phyloP scores from a whole-genome alignment of 2,113 vertebrate species.

The Toxostoma redivivum region DNA sequence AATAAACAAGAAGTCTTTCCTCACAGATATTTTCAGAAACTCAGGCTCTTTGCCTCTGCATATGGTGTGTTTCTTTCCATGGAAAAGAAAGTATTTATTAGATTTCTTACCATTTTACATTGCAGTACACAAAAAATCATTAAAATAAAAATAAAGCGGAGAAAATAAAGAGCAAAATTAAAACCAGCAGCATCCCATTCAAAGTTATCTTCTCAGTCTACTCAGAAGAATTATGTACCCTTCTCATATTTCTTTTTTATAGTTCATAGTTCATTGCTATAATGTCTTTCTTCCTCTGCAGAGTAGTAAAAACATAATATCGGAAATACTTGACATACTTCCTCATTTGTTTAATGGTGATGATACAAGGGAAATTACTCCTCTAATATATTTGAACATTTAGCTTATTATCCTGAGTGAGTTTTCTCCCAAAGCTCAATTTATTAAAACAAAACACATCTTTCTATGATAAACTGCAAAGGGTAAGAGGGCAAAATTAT shows the following conservation, averaged over 20 bases:
- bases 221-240: background rate
- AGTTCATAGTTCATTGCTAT: conserved; percentile 35
- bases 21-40: background rate
- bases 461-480: conserved; percentile 52
- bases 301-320: conserved; percentile 35
- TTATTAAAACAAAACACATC: conserved; percentile 66
- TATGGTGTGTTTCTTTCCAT: background rate
- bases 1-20: background rate
- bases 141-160: background rate
- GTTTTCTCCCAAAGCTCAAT: conserved; percentile 47
- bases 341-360: conserved; percentile 56
- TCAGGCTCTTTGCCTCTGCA: background rate
- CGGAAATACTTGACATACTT: conserved; percentile 34
- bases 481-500: conserved; percentile 29
- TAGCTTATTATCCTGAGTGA: conserved; percentile 55
- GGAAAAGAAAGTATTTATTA: background rate
- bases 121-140: background rate
- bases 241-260: background rate
- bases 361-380: conserved; percentile 55
- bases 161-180: background rate
- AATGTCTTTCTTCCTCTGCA: conserved; percentile 6
- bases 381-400: conserved; percentile 58
- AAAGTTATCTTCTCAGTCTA: background rate
- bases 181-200: background rate
- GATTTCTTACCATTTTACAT: background rate